Percentiles rank a stretch among this genome's conserved stretches.
Evolutionary conservation across 2,888 invertebrate species (phyloP).

Genomic region (Bruchidius siliquastri): DNA sequence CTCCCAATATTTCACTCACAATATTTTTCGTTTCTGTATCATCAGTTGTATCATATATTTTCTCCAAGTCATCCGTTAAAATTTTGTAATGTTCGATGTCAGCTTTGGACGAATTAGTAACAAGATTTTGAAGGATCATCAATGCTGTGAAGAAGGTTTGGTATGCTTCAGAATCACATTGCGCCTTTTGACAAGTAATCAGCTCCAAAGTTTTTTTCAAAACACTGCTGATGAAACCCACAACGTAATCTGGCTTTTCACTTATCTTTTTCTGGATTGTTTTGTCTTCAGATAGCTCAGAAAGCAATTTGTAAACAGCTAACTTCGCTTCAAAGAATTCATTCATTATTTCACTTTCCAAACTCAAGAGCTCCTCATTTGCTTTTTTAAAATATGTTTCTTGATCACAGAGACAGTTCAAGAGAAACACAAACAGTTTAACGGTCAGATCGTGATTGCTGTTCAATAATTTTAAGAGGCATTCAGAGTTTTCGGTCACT

Average conservation of each 20-base stretch:
- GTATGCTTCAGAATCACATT: constrained; percentile 33
- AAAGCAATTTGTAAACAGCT: constrained; percentile 50
- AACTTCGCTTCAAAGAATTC: constrained; percentile 44
- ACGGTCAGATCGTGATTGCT: constrained; percentile 32
- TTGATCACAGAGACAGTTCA: constrained; percentile 37
- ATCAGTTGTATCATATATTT: constrained; percentile 28
- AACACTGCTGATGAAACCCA: constrained; percentile 51
- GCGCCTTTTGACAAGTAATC: constrained; percentile 26
- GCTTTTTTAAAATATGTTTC: constrained; percentile 34
- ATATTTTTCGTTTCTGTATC: constrained; percentile 34
- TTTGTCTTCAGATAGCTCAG: constrained; percentile 50
- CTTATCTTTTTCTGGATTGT: constrained; percentile 48
- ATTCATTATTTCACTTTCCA: constrained; percentile 44
- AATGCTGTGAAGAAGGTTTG: constrained; percentile 37
- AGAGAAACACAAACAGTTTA: constrained; percentile 44
- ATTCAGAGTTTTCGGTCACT: constrained; percentile 37
- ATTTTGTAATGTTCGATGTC: constrained; percentile 36
- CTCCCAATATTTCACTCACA: constrained; percentile 27
- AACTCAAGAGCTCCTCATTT: constrained; percentile 40
- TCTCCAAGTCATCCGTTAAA: constrained; percentile 34
- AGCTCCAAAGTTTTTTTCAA: constrained; percentile 34
- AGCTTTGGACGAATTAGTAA: constrained; percentile 31
- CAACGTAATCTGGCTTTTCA: constrained; percentile 46
- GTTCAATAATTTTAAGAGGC: constrained; percentile 39
- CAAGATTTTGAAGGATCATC: constrained; percentile 42